Evolutionary conservation across 2,113 vertebrate species (phyloP), one percentile per base, ranked within the genome.

Genomic region (Micromys minutus): DNA sequence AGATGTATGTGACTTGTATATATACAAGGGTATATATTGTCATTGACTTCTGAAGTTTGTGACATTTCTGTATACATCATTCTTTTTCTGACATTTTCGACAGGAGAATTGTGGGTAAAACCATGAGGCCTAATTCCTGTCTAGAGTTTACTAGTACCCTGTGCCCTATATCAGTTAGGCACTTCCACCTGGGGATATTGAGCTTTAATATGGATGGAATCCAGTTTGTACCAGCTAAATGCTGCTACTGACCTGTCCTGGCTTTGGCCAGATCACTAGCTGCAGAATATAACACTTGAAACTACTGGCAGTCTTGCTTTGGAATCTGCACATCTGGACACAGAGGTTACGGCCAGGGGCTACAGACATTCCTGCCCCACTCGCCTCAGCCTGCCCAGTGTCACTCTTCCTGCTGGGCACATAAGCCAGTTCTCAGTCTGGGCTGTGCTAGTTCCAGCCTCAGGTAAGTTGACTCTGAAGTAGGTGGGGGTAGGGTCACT

Each of bases 281-380:
- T 95, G 31, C 21, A 81, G 47, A 92, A 90, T 45, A 24, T 15
- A 94, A 52, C 42, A 4, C 50, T 71, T 90, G 36, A 72, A 93
- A 92, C 45, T 61, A 59, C 45, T 74, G 63, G 71, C 39, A 59
- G 87, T 36, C 36, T 1, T 83, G 39, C 50, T 47, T 45, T 93
- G 75, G 59, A 95, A 96, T 97, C 84, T 91, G 94, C 90, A 97
- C 69, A 95, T 97, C 96, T 97, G 96, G 94, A 95, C 84, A 95
- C 39, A 85, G 74, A 94, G 75, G 74, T 89, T 84, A 84, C 57
- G 91, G 92, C 93, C 83, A 95, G 89, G 47, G 71, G 65, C 90
- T 90, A 76, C 26, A 89, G 79, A 94, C 95, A 97, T 97, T 95
- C 84, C 94, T 93, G 21, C 71, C 47, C 91, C 52, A 76, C 87